Evolutionary conservation across 1,140 invertebrate genomes (phyloP), one percentile per base, ranked within the genome.

Genomic region (Drosophila micromelanica): DNA sequence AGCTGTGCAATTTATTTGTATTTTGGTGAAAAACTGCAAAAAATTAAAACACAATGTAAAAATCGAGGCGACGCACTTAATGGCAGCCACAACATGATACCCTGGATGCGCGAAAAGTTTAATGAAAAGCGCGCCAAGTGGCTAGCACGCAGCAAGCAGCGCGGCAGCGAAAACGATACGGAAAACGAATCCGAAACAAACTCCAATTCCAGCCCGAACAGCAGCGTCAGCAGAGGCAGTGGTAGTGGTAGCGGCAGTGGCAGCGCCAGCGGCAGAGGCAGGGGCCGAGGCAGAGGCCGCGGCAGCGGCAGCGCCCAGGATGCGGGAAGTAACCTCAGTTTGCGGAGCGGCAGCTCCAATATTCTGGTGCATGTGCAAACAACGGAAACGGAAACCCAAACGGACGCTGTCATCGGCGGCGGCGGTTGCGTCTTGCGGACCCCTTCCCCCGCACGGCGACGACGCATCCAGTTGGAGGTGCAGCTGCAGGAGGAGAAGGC

Each of bases 31-130:
- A 68, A 68, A 46, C 13, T 38, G 55, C 43, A 35, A 48, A 38
- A 46, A 51, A 49, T 3, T 9, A 17, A 65, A 81, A 70, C 30
- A 30, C n/a, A 32, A 65, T 65, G 57, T 67, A 77, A 80, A 69
- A 67, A 45, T 42, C 43, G n/a, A 48, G 20, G 17, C 35, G 48
- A 43, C n/a, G 23, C 43, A 57, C 46, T 59, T 75, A 67, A 85
- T 80, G 85, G 67, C 56, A 69, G 75, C 64, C 59, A 65, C 75
- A 89, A 48, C 15, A 92, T 92, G 91, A 91, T 92, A 77, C 91
- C 91, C 56, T 92, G 91, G 91, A 85, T 92, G 73, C 81, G 89
- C 65, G 91, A 92, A 49, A 92, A 92, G 73, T 80, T 92, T 59
- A 91, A 91, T 48, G 85, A 91, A 75, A 76, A 90, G 40, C 80